Evolutionary conservation across 35 echinoderm and acorn worm species (phyloP).

Genomic region (Ptychodera flava): DNA sequence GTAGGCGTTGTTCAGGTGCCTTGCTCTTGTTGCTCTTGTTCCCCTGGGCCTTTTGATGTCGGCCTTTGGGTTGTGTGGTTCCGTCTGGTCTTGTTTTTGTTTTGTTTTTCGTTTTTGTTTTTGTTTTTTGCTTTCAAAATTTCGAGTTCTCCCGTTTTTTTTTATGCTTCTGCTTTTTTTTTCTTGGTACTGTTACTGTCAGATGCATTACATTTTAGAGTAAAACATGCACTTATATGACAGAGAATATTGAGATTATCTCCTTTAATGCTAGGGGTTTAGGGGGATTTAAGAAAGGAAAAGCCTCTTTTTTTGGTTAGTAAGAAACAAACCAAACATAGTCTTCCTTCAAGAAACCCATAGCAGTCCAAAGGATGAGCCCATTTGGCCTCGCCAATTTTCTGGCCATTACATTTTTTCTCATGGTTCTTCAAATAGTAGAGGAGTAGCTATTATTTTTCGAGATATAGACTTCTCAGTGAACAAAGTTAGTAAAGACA

Average conservation of each 20-base stretch:
- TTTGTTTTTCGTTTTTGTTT: no score
- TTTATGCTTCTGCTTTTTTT: conserved; percentile 11
- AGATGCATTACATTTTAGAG: no score
- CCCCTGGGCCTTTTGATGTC: background rate
- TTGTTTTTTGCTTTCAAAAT: background rate
- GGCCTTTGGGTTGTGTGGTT: background rate
- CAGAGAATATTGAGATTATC: no score
- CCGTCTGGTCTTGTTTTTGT: conserved; percentile 9
- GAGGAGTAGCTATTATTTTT: background rate
- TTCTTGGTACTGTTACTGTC: no score
- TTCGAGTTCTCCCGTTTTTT: background rate
- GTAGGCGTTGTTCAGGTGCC: background rate
- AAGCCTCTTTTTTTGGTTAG: conserved; percentile 26
- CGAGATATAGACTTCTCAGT: conserved; percentile 3
- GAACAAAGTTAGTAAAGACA: conserved; percentile 4
- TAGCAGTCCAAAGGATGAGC: background rate
- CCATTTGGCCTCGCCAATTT: background rate
- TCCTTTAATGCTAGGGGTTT: conserved; percentile 23
- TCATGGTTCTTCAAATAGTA: conserved; percentile 19
- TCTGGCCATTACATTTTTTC: conserved; percentile 6
- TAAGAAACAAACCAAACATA: conserved; percentile 13
- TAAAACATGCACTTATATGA: background rate
- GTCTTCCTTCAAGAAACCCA: conserved; percentile 17
- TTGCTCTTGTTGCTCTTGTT: background rate
- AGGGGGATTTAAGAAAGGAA: conserved; percentile 7